Conservation (phyloP, 92 coral and sea anemone genomes). For the Palythoa heliodiscus region DNA sequence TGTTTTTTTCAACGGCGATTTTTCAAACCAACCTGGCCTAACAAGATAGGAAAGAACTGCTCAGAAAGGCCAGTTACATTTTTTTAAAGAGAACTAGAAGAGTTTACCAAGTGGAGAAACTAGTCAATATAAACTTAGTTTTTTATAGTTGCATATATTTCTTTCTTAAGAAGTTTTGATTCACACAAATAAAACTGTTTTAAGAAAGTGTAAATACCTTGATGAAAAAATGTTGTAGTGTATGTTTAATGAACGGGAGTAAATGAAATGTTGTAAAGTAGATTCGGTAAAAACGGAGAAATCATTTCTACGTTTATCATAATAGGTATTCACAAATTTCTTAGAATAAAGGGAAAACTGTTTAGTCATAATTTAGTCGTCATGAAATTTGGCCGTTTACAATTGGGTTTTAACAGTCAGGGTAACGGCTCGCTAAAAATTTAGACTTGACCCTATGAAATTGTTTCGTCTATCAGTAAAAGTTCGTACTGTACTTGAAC, state of each 20-base stretch:
- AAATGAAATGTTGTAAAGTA: too few species aligned
- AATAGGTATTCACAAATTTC: neutral
- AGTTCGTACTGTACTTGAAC: constrained; percentile 21
- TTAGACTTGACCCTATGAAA: neutral
- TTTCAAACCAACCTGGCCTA: neutral
- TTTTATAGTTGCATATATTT: too few species aligned
- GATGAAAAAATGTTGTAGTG: neutral
- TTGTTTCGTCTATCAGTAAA: constrained; percentile 25
- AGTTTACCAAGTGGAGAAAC: neutral
- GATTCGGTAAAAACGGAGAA: neutral
- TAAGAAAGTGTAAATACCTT: neutral
- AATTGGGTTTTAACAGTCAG: too few species aligned
- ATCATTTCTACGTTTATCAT: neutral
- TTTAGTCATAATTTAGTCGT: neutral
- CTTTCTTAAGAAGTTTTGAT: too few species aligned
- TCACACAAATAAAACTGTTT: neutral
- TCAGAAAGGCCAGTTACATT: neutral
- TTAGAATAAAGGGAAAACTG: neutral
- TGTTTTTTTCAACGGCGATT: neutral
- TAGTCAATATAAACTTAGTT: too few species aligned
- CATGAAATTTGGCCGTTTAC: neutral
- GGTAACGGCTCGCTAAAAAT: neutral
- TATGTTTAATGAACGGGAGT: neutral
- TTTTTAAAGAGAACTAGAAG: neutral
- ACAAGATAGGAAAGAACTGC: neutral